Percentiles rank a stretch among this genome's conserved stretches.
These are phyloP conservation scores for Erebia ligea DNA, from an alignment of 2,888 invertebrate species.

Conservation along the genomic window DNA sequence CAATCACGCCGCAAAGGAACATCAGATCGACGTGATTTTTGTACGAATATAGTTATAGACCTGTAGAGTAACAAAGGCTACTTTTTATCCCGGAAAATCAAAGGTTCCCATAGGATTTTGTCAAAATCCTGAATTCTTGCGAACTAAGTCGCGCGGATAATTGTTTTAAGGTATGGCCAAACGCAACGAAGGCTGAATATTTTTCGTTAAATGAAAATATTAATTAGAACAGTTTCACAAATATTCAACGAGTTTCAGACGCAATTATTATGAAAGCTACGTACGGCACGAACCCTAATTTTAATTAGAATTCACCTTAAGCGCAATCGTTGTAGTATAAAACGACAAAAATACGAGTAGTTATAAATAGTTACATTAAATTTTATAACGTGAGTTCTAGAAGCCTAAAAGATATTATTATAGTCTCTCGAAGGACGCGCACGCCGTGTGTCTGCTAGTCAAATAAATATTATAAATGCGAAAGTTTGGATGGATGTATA, in stretches of 20 bases:
- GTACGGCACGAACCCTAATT: slow-evolving; percentile 12
- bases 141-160: too few species aligned
- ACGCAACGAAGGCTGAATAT: not conserved
- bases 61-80: too few species aligned
- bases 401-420: not conserved
- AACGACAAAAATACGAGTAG: not conserved
- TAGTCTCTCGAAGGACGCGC: too few species aligned
- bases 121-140: too few species aligned
- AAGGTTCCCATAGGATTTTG: too few species aligned
- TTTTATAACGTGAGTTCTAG: not conserved
- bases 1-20: too few species aligned
- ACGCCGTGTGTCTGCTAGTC: too few species aligned
- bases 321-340: slow-evolving; percentile 8
- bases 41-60: too few species aligned
- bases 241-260: slow-evolving; percentile 21
- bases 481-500: too few species aligned
- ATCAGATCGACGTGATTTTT: too few species aligned
- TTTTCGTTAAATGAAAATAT: slow-evolving; percentile 19
- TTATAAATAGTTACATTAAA: not conserved
- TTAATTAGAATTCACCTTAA: slow-evolving; percentile 18
- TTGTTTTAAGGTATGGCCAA: not conserved
- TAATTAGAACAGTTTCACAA: slow-evolving; percentile 21
- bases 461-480: too few species aligned
- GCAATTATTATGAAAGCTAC: slow-evolving; percentile 15
- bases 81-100: too few species aligned